These are phyloP conservation scores for Macrostomum lignano DNA, from an alignment of 1,140 invertebrate species.

Conservation along the genomic window DNA sequence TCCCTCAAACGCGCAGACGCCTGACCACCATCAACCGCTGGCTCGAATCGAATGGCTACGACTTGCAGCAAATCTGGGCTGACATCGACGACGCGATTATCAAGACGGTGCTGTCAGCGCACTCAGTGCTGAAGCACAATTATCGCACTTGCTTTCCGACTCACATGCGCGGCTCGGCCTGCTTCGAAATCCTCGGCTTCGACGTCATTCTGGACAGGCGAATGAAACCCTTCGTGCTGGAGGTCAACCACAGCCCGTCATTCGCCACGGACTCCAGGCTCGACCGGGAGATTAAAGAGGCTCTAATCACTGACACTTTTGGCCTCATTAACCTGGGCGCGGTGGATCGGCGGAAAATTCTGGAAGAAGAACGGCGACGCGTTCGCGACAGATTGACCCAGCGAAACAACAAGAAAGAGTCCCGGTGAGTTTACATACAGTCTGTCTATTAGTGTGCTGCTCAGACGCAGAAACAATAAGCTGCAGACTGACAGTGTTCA, in stretches of 20 bases:
- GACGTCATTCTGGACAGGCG: slow-evolving; percentile 33
- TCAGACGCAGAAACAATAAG: too few relatives aligned
- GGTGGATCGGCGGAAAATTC: slow-evolving; percentile 42
- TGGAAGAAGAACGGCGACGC: slow-evolving; percentile 31
- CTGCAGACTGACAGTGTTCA: too few relatives aligned
- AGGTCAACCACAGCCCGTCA: slow-evolving; percentile 59
- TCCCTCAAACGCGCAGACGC: too few relatives aligned
- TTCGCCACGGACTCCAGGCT: slow-evolving; percentile 53
- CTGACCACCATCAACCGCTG: slow-evolving; percentile 49
- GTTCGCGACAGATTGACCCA: slow-evolving; percentile 25
- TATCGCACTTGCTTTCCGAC: slow-evolving; percentile 58
- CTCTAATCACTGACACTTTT: slow-evolving; percentile 48
- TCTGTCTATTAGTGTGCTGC: too few relatives aligned
- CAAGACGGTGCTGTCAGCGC: slow-evolving; percentile 55
- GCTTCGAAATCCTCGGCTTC: slow-evolving; percentile 60
- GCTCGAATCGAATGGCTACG: slow-evolving; percentile 38
- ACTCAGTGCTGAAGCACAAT: slow-evolving; percentile 52
- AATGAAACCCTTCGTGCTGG: not conserved
- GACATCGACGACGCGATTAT: slow-evolving; percentile 59
- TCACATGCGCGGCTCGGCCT: slow-evolving; percentile 49
- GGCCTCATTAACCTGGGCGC: slow-evolving; percentile 48
- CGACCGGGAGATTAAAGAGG: slow-evolving; percentile 52
- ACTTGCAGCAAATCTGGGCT: slow-evolving; percentile 39
- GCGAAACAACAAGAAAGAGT: slow-evolving; percentile 20
- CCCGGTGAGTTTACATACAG: too few relatives aligned